Evolutionary conservation across 1,140 invertebrate genomes (phyloP).

Genomic region (Campodea augens): DNA sequence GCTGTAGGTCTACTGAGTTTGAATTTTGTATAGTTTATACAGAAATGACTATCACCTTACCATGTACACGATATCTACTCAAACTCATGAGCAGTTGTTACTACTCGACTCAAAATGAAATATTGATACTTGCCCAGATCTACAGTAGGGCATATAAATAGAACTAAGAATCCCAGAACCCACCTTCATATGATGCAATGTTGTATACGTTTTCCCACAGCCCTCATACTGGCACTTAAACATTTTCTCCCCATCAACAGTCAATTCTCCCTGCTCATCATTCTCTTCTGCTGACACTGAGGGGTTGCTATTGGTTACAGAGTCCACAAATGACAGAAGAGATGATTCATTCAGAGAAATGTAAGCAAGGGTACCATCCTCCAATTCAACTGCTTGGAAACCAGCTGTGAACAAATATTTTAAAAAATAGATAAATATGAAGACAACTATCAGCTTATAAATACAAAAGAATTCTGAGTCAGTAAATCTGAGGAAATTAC

Average conservation of each 20-base stretch:
- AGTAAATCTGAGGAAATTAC: too few relatives aligned
- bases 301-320: too few relatives aligned
- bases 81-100: constrained; percentile 10
- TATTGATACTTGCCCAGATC: constrained; percentile 10
- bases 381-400: not conserved
- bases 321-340: too few relatives aligned
- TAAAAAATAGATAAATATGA: too few relatives aligned
- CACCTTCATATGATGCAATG: constrained; percentile 35
- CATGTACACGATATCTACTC: constrained; percentile 1
- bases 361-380: not conserved
- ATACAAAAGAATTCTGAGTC: too few relatives aligned
- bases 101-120: constrained; percentile 2
- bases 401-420: too few relatives aligned
- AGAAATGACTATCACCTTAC: not conserved
- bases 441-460: too few relatives aligned
- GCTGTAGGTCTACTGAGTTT: not conserved
- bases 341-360: too few relatives aligned
- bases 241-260: constrained; percentile 18
- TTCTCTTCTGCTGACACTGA: too few relatives aligned
- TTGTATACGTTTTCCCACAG: constrained; percentile 33
- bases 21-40: not conserved
- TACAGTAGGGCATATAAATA: constrained; percentile 9
- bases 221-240: constrained; percentile 29
- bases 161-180: constrained; percentile 8
- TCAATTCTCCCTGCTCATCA: not conserved